Base-by-base conservation (phyloP, 2,888 invertebrate genomes). In the Agonopterix subpropinquella region DNA sequence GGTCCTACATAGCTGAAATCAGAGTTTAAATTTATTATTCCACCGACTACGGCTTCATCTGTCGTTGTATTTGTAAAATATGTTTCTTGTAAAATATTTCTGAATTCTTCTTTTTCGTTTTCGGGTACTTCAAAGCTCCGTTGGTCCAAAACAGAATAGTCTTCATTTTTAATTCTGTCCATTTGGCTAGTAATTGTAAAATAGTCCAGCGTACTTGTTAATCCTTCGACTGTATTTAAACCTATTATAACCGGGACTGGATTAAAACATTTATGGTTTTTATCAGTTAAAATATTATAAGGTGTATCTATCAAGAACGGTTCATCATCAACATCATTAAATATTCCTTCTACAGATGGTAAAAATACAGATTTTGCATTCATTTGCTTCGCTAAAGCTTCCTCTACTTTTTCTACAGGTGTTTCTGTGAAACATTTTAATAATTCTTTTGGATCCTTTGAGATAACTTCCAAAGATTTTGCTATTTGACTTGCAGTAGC, bases 241-340 rank as follows among this genome's bases (percentile, higher is more conserved):
- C 91, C 91, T 55, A 89, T 76, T 3, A 91, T 79, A 0, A 83
- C 65, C 1, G 91, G 90, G 5, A 89, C 86, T 0, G 83, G 74
- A 13, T 84, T 68, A 36, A 80, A 78, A 1, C 54, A 49, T 1
- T 62, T 61, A 1, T 71, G 67, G 1, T 63, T 58, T 36, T 77
- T 69, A 5, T 62, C 66, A 2, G 62, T 61, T 9, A 90, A 50
- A 8, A 89, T 73, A 42, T 80, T 89, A 56, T 61, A 91, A 45
- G 66, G 92, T 63, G 57, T 73, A 44, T 84, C 85, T 0, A 63
- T 70, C n/a, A 83, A 57, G 51, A 85, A 89, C 4, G 84, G 70
- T 49, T 85, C 84, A 59, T 80, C 88, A 2, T 70, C 76, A 59
- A 80, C 87, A 2, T 70, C 76, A 0, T 79, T 75, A 41, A 79